Evolutionary conservation across 2,888 invertebrate species (phyloP), one percentile per base, ranked within the genome.

Genomic region (Oscheius sp.): DNA sequence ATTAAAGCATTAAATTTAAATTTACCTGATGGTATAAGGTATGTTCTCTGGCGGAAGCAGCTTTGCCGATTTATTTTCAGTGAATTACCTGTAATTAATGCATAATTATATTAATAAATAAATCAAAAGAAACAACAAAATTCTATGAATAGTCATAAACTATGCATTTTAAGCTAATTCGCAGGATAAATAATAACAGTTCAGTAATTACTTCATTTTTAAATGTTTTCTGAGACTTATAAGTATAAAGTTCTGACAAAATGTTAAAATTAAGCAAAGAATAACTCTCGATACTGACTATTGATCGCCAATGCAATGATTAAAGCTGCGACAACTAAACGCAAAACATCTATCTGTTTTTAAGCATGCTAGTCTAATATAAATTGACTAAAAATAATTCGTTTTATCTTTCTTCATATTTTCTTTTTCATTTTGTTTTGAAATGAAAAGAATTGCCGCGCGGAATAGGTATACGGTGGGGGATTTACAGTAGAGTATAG

Each of bases 401-500:
- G 2, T 23, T 23, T 57, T 12, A 20, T 45, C 29, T 45, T 6
- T 29, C 29, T 23, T 15, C 17, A 39, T 20, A 27, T 17, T n/a
- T n/a, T 15, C 58, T 15, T 29, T 27, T 29, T 64, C 31, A 29
- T 29, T 46, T 25, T 46, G 15, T 12, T 50, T 50, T 64, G 10
- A 48, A 64, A 50, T 17, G 8, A 37, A 50, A 34, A 33, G 46
- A 61, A 68, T 68, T 68, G 61, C 48, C 68, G 68, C 68, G 68
- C 68, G 68, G 68, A 61, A 34, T 55, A 68, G 27, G 45, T 29
- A 29, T 12, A 48, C 37, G 29, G 68, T 68, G 61, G 58, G 68
- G 68, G 58, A 68, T 42, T 45, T 68, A 68, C 68, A 68, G 68
- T 68, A 68, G 46, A 45, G 45, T 55, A 20, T 37, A 45, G 45